Conservation (phyloP, 1,140 invertebrate species). For the Maconellicoccus hirsutus region DNA sequence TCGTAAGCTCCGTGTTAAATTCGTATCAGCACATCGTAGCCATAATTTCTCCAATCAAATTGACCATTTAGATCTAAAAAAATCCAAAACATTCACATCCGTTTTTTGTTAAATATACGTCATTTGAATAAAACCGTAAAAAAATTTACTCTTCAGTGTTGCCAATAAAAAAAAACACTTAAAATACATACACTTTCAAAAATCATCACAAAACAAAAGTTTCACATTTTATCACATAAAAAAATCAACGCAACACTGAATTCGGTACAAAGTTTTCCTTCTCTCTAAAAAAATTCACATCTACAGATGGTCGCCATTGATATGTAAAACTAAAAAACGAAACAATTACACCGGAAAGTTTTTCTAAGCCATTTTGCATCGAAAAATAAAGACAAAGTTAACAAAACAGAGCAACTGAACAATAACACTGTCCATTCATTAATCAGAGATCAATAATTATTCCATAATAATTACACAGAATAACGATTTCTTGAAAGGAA, state of each 20-base stretch:
- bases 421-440: background rate
- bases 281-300: background rate
- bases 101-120: too few species aligned
- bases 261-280: background rate
- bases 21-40: too few species aligned
- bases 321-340: background rate
- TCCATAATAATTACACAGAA: conserved; percentile 1
- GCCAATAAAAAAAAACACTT: too few species aligned
- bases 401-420: background rate
- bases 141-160: background rate
- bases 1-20: too few species aligned
- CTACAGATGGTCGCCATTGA: background rate
- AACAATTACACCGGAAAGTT: background rate
- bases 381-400: background rate
- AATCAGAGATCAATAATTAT: conserved; percentile 5
- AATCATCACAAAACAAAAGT: too few species aligned
- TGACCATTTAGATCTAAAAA: too few species aligned
- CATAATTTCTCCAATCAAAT: too few species aligned
- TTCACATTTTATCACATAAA: conserved; percentile 3
- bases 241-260: background rate
- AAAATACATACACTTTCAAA: too few species aligned
- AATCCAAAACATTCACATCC: too few species aligned
- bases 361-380: background rate
- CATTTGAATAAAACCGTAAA: too few species aligned
- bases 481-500: background rate